phyloP scores from a whole-genome alignment of 2,888 invertebrate genomes.

The Aphrophora alni region DNA sequence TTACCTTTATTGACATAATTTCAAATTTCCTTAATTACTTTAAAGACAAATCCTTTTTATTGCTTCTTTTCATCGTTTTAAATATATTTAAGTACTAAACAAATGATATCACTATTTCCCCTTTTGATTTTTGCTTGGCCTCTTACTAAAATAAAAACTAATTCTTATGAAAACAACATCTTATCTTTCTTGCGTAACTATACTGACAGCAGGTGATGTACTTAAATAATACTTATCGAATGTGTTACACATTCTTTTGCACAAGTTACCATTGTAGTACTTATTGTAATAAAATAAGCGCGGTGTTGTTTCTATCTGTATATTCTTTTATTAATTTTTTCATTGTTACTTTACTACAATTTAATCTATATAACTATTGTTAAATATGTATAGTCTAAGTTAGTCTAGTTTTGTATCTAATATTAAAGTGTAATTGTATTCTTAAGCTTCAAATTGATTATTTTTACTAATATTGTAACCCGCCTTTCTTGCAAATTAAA shows the following conservation, averaged over 20 bases:
- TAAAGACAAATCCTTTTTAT: no score
- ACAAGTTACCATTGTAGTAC: conserved; percentile 1
- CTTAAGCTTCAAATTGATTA: background rate
- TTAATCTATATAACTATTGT: background rate
- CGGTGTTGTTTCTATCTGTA: conserved; percentile 6
- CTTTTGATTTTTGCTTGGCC: background rate
- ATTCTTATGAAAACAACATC: background rate
- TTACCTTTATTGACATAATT: no score
- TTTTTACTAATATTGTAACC: background rate
- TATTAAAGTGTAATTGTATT: background rate
- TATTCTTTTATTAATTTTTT: background rate
- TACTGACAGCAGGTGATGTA: background rate
- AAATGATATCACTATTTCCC: no score
- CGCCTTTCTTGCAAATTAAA: background rate
- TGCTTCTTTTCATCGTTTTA: no score
- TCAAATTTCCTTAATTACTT: no score
- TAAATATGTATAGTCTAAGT: background rate
- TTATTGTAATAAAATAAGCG: conserved; percentile 9
- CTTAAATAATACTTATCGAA: background rate
- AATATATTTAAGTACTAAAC: no score
- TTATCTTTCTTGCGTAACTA: background rate
- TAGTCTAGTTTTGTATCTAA: conserved; percentile 9
- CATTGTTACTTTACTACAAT: background rate
- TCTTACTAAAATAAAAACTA: background rate
- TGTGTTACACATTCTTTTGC: background rate